Conservation (phyloP, 2,113 vertebrate species). For the Tenrec ecaudatus region DNA sequence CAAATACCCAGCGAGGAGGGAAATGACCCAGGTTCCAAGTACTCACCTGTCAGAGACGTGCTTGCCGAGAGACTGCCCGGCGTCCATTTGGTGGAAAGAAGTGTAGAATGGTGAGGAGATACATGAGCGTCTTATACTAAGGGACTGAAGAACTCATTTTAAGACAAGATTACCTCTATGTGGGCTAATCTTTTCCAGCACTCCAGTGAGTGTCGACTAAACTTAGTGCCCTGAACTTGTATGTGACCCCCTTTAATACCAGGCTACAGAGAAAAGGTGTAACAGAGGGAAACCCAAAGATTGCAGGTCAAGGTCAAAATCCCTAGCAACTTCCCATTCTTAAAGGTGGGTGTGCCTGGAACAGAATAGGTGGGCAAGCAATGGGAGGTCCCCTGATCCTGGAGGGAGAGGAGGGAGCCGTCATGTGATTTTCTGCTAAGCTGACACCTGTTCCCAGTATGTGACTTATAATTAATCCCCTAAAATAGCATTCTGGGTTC, state of each 20-base stretch:
- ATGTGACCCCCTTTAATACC: neutral
- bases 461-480: conserved; percentile 60
- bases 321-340: neutral
- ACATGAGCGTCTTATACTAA: conserved; percentile 4
- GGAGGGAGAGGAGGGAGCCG: neutral
- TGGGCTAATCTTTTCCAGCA: neutral
- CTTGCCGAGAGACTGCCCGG: conserved; percentile 43
- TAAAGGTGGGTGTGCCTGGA: neutral
- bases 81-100: conserved; percentile 35
- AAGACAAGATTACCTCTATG: neutral
- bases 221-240: conserved; percentile 4
- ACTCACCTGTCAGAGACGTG: neutral
- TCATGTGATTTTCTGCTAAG: conserved; percentile 36
- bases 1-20: neutral
- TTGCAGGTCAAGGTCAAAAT: conserved; percentile 54
- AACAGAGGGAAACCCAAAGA: neutral
- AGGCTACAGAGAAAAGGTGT: conserved; percentile 16
- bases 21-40: conserved; percentile 1
- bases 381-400: conserved; percentile 32
- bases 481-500: conserved; percentile 66
- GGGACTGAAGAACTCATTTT: conserved; percentile 17
- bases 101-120: neutral
- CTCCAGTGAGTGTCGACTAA: conserved; percentile 16
- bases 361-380: conserved; percentile 20
- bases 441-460: conserved; percentile 73